These are phyloP conservation scores for Nymphicus hollandicus DNA, from an alignment of 2,113 vertebrate species.

Conservation along the genomic window DNA sequence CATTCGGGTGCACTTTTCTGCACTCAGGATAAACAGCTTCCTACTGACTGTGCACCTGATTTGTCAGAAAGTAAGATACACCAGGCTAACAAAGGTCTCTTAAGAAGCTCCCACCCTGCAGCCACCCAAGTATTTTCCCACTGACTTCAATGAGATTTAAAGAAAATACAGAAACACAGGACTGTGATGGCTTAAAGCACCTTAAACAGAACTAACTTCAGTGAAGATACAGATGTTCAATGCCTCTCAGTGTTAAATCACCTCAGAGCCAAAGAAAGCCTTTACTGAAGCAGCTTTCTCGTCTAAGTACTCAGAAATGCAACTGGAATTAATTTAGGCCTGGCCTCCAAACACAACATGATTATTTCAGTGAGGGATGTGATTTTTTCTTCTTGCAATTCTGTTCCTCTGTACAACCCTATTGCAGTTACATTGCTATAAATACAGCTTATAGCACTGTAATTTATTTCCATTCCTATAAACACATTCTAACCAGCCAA, in stretches of 20 bases:
- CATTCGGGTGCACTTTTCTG: not conserved
- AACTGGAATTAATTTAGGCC: slow-evolving; percentile 33
- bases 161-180: not conserved
- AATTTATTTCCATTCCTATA: slow-evolving; percentile 22
- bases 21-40: not conserved
- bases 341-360: not conserved
- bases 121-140: not conserved
- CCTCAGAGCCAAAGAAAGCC: not conserved
- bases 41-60: not conserved
- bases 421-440: not conserved
- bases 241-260: not conserved
- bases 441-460: not conserved
- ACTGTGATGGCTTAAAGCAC: not conserved
- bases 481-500: not conserved
- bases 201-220: not conserved
- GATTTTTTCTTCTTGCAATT: not conserved
- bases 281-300: not conserved
- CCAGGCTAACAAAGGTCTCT: not conserved
- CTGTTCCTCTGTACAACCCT: not conserved
- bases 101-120: not conserved
- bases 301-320: not conserved
- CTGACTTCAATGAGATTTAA: not conserved
- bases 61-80: not conserved
- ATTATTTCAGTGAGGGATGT: slow-evolving; percentile 11
- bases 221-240: not conserved